Percentiles rank a stretch among this genome's conserved stretches.
phyloP scores from a whole-genome alignment of 2,113 vertebrate genomes.

The Rhea pennata region DNA sequence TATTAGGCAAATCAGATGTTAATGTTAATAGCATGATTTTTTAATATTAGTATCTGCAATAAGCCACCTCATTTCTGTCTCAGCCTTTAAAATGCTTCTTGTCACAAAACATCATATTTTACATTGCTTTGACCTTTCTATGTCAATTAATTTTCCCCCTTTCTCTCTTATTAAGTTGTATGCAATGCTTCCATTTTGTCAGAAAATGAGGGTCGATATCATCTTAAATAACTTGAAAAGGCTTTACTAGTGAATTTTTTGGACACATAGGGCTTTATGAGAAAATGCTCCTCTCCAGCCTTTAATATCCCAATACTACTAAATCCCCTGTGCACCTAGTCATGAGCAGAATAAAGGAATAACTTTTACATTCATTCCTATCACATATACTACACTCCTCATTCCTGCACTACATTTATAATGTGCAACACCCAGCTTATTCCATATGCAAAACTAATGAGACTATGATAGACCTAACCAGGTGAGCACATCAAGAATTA shows the following conservation, averaged over 20 bases:
- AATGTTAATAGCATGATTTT: slow-evolving; percentile 23
- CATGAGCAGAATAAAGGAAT: background rate
- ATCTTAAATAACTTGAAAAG: background rate
- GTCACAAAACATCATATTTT: slow-evolving; percentile 8
- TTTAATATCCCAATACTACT: background rate
- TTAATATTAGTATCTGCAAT: slow-evolving; percentile 9
- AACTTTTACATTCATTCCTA: background rate
- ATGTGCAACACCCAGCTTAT: background rate
- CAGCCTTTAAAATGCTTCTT: background rate
- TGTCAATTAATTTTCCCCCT: background rate
- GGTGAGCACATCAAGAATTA: background rate
- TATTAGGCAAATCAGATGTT: slow-evolving; percentile 42
- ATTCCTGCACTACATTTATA: background rate
- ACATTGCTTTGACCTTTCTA: background rate
- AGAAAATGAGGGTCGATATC: background rate
- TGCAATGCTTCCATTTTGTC: background rate
- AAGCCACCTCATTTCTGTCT: slow-evolving; percentile 21
- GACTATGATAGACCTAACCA: background rate
- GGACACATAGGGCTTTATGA: background rate
- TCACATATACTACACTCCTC: background rate
- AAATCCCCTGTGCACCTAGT: background rate
- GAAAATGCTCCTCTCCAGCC: background rate
- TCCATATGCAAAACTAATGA: background rate
- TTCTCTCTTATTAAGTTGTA: background rate
- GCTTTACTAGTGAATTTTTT: background rate